These are phyloP conservation scores for Eulacestoma nigropectus DNA, from an alignment of 2,113 vertebrate genomes.

Conservation along the genomic window DNA sequence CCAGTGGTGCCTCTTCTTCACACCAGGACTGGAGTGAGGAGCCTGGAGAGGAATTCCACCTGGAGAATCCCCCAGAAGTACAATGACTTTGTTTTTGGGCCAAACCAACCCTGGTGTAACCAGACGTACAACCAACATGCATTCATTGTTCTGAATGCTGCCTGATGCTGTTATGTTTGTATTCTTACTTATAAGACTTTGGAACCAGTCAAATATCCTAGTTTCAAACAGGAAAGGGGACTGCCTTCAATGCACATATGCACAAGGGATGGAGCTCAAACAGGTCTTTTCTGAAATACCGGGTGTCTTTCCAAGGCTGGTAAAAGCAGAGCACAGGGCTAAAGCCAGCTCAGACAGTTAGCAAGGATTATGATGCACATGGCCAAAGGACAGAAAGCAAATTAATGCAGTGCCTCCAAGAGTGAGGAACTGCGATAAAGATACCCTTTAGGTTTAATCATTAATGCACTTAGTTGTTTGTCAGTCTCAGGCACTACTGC, in stretches of 20 bases:
- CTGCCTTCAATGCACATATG: background rate
- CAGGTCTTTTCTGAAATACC: background rate
- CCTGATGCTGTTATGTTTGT: background rate
- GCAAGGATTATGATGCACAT: background rate
- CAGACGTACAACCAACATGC: accelerated
- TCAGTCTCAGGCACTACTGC: background rate
- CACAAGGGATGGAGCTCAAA: background rate
- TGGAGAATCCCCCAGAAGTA: background rate
- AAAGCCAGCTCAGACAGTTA: background rate
- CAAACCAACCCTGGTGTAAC: background rate
- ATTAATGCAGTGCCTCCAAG: background rate
- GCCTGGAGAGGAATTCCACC: background rate
- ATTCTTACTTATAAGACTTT: background rate
- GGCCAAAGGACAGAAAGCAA: background rate
- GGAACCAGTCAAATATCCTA: background rate
- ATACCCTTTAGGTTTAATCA: background rate
- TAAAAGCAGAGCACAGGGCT: background rate
- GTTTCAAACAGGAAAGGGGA: accelerated
- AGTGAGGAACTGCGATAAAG: background rate
- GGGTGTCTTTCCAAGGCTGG: background rate
- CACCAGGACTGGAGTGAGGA: background rate
- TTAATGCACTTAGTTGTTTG: background rate
- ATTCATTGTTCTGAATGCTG: background rate
- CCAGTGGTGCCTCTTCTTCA: background rate
- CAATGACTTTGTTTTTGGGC: background rate